Conservation (phyloP, 2,888 invertebrate species). For the Cataglyphis rosenhaueri region DNA sequence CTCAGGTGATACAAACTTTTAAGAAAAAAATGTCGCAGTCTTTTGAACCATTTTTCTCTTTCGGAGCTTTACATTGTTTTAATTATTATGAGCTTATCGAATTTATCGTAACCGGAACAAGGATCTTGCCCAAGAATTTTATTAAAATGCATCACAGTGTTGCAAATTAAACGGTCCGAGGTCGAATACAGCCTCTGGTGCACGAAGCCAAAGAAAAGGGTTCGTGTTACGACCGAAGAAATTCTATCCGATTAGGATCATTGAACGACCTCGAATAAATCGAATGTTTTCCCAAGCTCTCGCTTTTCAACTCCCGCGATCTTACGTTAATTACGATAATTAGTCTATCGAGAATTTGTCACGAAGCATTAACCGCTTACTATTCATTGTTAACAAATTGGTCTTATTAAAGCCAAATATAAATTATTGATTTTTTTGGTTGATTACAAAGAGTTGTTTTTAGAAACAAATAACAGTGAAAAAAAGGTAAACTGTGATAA, state of each 20-base stretch:
- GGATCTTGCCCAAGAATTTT: not conserved
- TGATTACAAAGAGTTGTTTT: not conserved
- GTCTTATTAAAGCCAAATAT: not conserved
- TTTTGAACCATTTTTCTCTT: not conserved
- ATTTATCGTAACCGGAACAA: slow-evolving; percentile 21
- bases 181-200: slow-evolving; percentile 9
- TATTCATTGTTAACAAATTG: not conserved
- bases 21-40: not conserved
- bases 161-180: slow-evolving; percentile 26
- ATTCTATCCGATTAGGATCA: slow-evolving; percentile 51
- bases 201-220: slow-evolving; percentile 13
- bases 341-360: not conserved
- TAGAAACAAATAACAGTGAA: not conserved
- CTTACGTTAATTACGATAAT: slow-evolving; percentile 29
- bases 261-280: slow-evolving; percentile 67
- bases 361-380: not conserved
- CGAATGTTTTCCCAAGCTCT: slow-evolving; percentile 7
- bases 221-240: not conserved
- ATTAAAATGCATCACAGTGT: slow-evolving; percentile 30
- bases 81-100: slow-evolving; percentile 1
- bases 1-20: not conserved
- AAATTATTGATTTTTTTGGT: not conserved
- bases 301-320: slow-evolving; percentile 18
- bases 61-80: not conserved
- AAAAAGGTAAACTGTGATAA: slow-evolving; percentile 10